Percentiles rank a stretch among this genome's conserved stretches.
These are phyloP conservation scores for Bubo scandiacus DNA, from an alignment of 2,113 vertebrate species.

Conservation along the genomic window DNA sequence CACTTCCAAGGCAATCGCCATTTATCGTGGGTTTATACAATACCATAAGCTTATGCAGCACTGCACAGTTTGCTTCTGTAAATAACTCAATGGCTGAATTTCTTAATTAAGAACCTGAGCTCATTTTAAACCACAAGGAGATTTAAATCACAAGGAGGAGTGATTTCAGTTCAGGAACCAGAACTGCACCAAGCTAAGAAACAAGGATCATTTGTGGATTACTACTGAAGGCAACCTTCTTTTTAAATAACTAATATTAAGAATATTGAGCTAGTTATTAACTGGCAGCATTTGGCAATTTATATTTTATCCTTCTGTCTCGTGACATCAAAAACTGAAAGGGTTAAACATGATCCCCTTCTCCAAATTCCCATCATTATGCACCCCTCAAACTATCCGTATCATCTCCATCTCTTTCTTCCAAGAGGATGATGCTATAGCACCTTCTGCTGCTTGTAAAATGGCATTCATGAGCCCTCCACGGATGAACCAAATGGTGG, in stretches of 20 bases:
- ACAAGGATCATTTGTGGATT: not conserved
- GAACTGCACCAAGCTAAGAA: not conserved
- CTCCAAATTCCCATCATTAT: not conserved
- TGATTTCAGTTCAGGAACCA: not conserved
- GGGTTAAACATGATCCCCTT: not conserved
- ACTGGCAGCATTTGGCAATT: not conserved
- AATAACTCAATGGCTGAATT: not conserved
- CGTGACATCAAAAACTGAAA: not conserved
- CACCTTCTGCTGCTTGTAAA: not conserved
- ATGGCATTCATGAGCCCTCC: not conserved
- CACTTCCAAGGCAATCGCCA: not conserved
- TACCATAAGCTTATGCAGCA: not conserved
- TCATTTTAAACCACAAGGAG: not conserved
- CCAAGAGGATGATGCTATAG: not conserved
- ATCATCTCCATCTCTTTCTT: not conserved
- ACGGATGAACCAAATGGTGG: not conserved
- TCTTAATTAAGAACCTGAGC: conserved; percentile 47
- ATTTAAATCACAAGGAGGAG: not conserved
- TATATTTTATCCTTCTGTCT: not conserved
- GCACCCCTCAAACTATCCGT: not conserved
- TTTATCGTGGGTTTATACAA: not conserved
- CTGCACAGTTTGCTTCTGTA: not conserved
- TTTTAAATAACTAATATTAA: not conserved
- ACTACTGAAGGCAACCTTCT: not conserved
- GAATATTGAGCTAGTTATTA: not conserved